phyloP scores from a whole-genome alignment of 2,888 invertebrate species.

The Cephus rjabovi region DNA sequence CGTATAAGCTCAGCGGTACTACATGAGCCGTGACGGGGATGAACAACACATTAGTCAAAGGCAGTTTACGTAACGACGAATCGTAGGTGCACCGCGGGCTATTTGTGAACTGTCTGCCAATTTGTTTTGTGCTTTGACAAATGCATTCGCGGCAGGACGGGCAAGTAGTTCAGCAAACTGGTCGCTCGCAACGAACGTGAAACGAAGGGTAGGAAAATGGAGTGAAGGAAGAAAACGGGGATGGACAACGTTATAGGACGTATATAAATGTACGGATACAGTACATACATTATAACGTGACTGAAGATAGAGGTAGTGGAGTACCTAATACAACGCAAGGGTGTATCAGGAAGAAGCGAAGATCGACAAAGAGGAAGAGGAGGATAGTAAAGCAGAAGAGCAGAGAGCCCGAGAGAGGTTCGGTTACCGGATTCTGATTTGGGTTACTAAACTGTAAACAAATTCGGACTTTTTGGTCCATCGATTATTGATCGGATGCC shows the following conservation, averaged over 20 bases:
- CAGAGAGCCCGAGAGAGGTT: conserved; percentile 22
- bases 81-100: conserved; percentile 23
- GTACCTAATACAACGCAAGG: neutral
- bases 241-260: conserved; percentile 13
- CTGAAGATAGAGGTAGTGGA: conserved; percentile 11
- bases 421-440: conserved; percentile 47
- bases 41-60: conserved; percentile 65
- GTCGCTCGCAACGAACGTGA: conserved; percentile 34
- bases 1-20: conserved; percentile 39
- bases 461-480: conserved; percentile 57
- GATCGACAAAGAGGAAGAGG: conserved; percentile 22
- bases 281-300: neutral
- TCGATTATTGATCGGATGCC: conserved; percentile 59
- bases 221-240: conserved; percentile 32
- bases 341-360: conserved; percentile 14
- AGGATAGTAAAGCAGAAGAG: conserved; percentile 24
- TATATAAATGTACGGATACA: too few species aligned
- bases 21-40: conserved; percentile 57
- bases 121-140: conserved; percentile 63
- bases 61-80: conserved; percentile 42
- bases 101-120: conserved; percentile 62
- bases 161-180: conserved; percentile 55
- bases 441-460: conserved; percentile 65
- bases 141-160: conserved; percentile 52
- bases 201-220: conserved; percentile 15